These are phyloP conservation scores for Scaptomyza reducta DNA, from an alignment of 2,888 invertebrate species.

Conservation along the genomic window DNA sequence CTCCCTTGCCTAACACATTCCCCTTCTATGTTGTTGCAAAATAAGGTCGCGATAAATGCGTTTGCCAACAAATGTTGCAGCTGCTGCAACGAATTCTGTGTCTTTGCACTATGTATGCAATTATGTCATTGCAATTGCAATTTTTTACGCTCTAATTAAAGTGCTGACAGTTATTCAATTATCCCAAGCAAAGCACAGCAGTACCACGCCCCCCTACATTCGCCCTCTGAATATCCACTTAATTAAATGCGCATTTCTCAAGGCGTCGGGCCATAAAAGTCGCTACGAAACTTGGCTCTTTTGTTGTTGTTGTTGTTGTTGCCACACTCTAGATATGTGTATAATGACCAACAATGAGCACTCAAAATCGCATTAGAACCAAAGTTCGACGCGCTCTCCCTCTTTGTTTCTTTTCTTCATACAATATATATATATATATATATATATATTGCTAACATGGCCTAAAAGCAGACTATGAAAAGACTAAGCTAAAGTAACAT, in stretches of 20 bases:
- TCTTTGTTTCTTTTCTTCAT: background rate
- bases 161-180: slow-evolving; percentile 77
- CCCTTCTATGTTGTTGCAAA: slow-evolving; percentile 17
- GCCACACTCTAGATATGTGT: slow-evolving; percentile 40
- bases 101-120: slow-evolving; percentile 38
- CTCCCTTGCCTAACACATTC: background rate
- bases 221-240: slow-evolving; percentile 37
- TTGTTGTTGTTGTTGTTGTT: slow-evolving; percentile 3
- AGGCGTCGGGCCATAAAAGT: slow-evolving; percentile 47
- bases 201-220: background rate
- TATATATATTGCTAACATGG: slow-evolving; percentile 9
- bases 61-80: slow-evolving; percentile 56
- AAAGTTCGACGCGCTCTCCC: slow-evolving; percentile 39
- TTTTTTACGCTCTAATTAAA: slow-evolving; percentile 75
- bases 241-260: slow-evolving; percentile 69
- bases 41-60: slow-evolving; percentile 55
- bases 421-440: background rate
- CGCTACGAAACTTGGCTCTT: slow-evolving; percentile 13
- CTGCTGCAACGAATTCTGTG: slow-evolving; percentile 24
- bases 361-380: slow-evolving; percentile 75
- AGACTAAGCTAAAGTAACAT: slow-evolving; percentile 63
- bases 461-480: slow-evolving; percentile 61
- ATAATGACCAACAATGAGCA: slow-evolving; percentile 67
- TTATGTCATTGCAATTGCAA: slow-evolving; percentile 45
- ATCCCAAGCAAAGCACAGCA: slow-evolving; percentile 43